Evolutionary conservation across 2,888 invertebrate genomes (phyloP).

Genomic region (Orthosia gothica): DNA sequence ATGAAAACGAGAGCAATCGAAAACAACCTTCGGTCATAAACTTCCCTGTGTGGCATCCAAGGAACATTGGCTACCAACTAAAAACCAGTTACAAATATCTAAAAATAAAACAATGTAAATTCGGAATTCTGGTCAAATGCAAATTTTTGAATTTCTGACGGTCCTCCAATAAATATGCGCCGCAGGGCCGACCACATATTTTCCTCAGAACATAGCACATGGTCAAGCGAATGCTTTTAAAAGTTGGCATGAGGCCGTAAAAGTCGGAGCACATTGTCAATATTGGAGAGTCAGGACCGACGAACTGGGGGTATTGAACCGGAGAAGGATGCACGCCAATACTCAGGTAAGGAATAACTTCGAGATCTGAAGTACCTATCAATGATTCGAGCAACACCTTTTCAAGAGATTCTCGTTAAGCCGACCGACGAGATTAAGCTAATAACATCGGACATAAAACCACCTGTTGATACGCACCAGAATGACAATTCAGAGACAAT

Average conservation of each 20-base stretch:
- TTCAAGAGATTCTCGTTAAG: conserved; percentile 45
- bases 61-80: conserved; percentile 39
- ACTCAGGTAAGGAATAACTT: conserved; percentile 74
- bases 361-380: conserved; percentile 68
- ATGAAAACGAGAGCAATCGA: conserved; percentile 40
- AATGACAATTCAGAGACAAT: conserved; percentile 49
- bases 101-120: conserved; percentile 62
- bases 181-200: conserved; percentile 61
- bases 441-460: conserved; percentile 44
- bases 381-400: conserved; percentile 55
- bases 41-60: conserved; percentile 34
- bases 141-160: conserved; percentile 58
- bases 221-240: conserved; percentile 65
- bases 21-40: conserved; percentile 17
- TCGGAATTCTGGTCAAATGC: conserved; percentile 47
- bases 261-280: conserved; percentile 79
- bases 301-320: conserved; percentile 80
- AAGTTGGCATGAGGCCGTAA: conserved; percentile 75
- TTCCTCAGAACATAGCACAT: conserved; percentile 61
- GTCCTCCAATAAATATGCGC: conserved; percentile 60
- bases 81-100: conserved; percentile 32
- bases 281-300: conserved; percentile 74
- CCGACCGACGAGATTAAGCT: conserved; percentile 29
- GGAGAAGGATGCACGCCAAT: conserved; percentile 70
- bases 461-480: conserved; percentile 23